A percentile compares a stretch with the other conserved stretches of the same genome.
Evolutionary conservation across 2,888 invertebrate species (phyloP).

Genomic region (Seira musarum): DNA sequence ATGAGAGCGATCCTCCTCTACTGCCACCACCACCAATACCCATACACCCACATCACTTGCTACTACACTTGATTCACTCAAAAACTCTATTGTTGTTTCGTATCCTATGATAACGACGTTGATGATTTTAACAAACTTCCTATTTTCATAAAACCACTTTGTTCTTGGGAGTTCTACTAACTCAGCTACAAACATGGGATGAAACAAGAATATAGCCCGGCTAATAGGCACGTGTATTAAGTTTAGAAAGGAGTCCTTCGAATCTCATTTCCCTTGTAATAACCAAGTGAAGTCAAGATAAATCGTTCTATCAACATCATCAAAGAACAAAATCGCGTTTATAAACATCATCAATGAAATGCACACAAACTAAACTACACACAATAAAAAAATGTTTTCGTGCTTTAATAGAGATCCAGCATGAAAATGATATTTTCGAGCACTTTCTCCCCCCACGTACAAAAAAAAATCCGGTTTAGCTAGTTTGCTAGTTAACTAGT

Average conservation of each 20-base stretch:
- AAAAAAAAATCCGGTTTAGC: too few species aligned
- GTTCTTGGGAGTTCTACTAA: not conserved
- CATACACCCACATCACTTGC: not conserved
- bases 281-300: conserved; percentile 1
- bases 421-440: not conserved
- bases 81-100: not conserved
- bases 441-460: too few species aligned
- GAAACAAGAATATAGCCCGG: not conserved
- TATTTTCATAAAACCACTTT: not conserved
- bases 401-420: not conserved
- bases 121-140: not conserved
- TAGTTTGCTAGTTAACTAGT: too few species aligned
- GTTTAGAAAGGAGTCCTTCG: not conserved
- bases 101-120: too few species aligned
- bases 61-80: not conserved
- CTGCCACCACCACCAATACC: too few species aligned
- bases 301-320: conserved; percentile 7
- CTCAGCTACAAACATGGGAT: too few species aligned
- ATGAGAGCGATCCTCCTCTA: not conserved
- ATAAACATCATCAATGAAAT: conserved; percentile 6
- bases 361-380: not conserved
- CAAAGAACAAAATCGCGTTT: conserved; percentile 7
- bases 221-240: not conserved
- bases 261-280: not conserved
- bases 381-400: not conserved